Evolutionary conservation across 2,888 invertebrate genomes (phyloP).

Genomic region (Drosophila robusta): DNA sequence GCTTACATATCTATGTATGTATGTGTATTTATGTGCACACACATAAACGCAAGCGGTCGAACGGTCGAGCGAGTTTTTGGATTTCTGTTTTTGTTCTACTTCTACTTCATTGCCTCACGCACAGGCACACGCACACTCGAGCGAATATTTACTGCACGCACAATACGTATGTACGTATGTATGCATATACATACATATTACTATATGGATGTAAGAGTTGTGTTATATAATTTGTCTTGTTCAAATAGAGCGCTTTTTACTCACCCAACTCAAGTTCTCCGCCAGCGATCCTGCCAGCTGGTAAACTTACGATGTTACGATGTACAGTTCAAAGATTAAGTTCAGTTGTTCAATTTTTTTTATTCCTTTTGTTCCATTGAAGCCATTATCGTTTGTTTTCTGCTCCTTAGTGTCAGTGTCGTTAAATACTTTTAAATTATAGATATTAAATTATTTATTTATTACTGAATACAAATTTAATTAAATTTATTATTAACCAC

Average conservation of each 20-base stretch:
- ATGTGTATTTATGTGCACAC: background rate
- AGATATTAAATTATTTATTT: too few species aligned
- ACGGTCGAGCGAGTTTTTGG: slow-evolving; percentile 51
- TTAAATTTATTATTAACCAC: too few species aligned
- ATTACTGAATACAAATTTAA: background rate
- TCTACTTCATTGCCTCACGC: slow-evolving; percentile 53
- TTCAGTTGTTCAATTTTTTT: too few species aligned
- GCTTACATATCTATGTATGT: slow-evolving; percentile 15
- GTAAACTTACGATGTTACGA: slow-evolving; percentile 5
- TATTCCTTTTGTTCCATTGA: too few species aligned
- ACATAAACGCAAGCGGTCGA: slow-evolving; percentile 28
- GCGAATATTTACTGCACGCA: slow-evolving; percentile 13
- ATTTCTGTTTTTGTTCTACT: slow-evolving; percentile 59
- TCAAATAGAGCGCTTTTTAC: slow-evolving; percentile 33
- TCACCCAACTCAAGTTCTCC: background rate
- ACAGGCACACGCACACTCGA: slow-evolving; percentile 20
- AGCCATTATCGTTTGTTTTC: too few species aligned
- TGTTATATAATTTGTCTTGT: slow-evolving; percentile 46
- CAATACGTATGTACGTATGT: slow-evolving; percentile 8
- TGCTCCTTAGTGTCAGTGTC: too few species aligned
- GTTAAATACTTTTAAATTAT: too few species aligned
- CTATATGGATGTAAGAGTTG: slow-evolving; percentile 16
- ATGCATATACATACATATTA: background rate
- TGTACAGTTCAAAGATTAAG: too few species aligned
- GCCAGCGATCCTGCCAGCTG: slow-evolving; percentile 27